A percentile compares a stretch with the other conserved stretches of the same genome.
These are phyloP conservation scores for Drosophila auraria DNA, from an alignment of 1,140 invertebrate genomes.

Conservation along the genomic window DNA sequence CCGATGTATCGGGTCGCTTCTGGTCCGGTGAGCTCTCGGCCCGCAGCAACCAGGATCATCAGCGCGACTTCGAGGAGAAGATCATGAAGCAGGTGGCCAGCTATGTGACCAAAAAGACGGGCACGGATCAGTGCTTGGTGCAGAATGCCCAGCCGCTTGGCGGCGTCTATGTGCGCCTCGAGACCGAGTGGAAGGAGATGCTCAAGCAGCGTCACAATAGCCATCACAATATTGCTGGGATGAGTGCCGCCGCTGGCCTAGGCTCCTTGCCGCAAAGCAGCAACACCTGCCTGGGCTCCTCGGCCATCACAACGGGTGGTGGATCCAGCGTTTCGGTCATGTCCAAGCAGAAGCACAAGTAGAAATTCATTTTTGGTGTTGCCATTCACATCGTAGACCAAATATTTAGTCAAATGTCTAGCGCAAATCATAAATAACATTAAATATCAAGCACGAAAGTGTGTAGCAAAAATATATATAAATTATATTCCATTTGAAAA, in stretches of 20 bases:
- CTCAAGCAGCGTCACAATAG: slow-evolving; percentile 72
- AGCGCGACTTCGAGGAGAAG: slow-evolving; percentile 92
- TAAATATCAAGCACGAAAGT: background rate
- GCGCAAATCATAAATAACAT: slow-evolving; percentile 16
- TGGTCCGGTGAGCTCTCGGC: slow-evolving; percentile 91
- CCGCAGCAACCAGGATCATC: slow-evolving; percentile 93
- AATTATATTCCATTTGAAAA: background rate
- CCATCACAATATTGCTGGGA: slow-evolving; percentile 48
- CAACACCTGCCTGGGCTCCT: slow-evolving; percentile 39
- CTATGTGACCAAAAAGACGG: slow-evolving; percentile 86
- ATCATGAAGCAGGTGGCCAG: slow-evolving; percentile 89
- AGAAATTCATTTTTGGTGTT: slow-evolving; percentile 6
- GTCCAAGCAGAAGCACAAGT: slow-evolving; percentile 77
- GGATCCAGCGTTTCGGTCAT: slow-evolving; percentile 41
- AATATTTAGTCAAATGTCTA: slow-evolving; percentile 57
- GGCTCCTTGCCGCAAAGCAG: slow-evolving; percentile 24
- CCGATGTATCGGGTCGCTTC: slow-evolving; percentile 85
- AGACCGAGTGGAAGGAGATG: slow-evolving; percentile 90
- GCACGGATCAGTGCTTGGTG: slow-evolving; percentile 62
- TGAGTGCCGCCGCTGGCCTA: slow-evolving; percentile 15
- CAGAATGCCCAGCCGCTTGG: slow-evolving; percentile 85
- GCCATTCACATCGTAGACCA: slow-evolving; percentile 29
- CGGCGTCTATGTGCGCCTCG: slow-evolving; percentile 89
- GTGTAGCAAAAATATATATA: background rate
- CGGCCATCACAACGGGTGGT: background rate